Percentiles rank a stretch among this genome's conserved stretches.
phyloP scores from a whole-genome alignment of 2,888 invertebrate species.

The Cataglyphis rosenhaueri region DNA sequence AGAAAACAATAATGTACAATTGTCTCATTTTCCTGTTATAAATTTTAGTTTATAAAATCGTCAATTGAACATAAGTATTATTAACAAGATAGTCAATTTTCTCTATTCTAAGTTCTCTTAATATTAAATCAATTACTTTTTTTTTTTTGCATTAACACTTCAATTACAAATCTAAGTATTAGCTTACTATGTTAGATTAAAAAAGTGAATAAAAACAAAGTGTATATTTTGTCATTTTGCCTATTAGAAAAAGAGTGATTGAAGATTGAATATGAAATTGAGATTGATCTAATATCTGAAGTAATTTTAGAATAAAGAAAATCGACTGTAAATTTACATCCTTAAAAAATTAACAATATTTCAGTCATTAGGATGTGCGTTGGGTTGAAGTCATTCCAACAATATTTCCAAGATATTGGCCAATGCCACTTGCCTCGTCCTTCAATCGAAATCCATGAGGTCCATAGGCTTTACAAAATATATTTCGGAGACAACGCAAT shows the following conservation, averaged over 20 bases:
- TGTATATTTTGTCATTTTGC: not conserved
- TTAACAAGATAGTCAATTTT: slow-evolving; percentile 62
- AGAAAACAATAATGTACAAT: slow-evolving; percentile 80
- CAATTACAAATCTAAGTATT: no score
- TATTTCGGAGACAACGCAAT: slow-evolving; percentile 86
- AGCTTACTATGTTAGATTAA: not conserved
- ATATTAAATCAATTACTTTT: not conserved
- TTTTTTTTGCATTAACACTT: not conserved
- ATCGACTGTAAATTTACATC: slow-evolving; percentile 66
- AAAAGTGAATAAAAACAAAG: not conserved
- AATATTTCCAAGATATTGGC: slow-evolving; percentile 86
- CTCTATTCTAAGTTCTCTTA: not conserved
- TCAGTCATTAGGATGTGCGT: slow-evolving; percentile 84
- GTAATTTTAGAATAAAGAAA: slow-evolving; percentile 10
- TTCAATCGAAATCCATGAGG: slow-evolving; percentile 87
- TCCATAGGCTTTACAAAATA: slow-evolving; percentile 87
- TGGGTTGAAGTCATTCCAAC: slow-evolving; percentile 86
- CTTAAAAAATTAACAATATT: slow-evolving; percentile 62
- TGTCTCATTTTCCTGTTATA: slow-evolving; percentile 71
- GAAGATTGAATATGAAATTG: not conserved
- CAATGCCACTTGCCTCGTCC: slow-evolving; percentile 86
- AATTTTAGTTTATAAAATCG: slow-evolving; percentile 74
- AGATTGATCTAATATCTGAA: not conserved
- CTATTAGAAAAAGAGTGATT: not conserved
- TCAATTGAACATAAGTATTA: slow-evolving; percentile 74